Conservation (phyloP, 2,113 vertebrate genomes). For the Callionymus lyra region DNA sequence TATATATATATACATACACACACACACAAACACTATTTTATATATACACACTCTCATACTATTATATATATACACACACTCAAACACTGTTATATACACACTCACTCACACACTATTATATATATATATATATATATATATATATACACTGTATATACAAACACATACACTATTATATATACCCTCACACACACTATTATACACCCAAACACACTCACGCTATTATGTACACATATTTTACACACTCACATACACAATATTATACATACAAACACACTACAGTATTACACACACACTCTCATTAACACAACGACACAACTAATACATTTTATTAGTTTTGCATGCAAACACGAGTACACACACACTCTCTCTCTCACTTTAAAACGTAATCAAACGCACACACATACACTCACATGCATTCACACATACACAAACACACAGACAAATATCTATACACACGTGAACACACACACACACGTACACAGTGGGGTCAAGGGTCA, state of each 20-base stretch:
- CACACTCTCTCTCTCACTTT: neutral
- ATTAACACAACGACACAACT: too few species aligned
- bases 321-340: too few species aligned
- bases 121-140: too few species aligned
- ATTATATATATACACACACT: neutral
- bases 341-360: neutral
- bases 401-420: neutral
- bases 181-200: too few species aligned
- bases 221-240: neutral
- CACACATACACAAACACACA: neutral
- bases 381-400: neutral
- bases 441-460: neutral
- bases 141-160: too few species aligned
- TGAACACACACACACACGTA: too few species aligned
- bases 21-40: neutral
- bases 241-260: too few species aligned
- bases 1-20: neutral
- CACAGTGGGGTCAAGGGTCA: too few species aligned
- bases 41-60: neutral
- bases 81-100: neutral
- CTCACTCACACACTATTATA: neutral
- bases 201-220: neutral
- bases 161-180: too few species aligned
- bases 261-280: too few species aligned
- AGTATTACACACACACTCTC: too few species aligned